These are phyloP conservation scores for Gerris lacustris DNA, from an alignment of 2,888 invertebrate genomes.

Conservation along the genomic window DNA sequence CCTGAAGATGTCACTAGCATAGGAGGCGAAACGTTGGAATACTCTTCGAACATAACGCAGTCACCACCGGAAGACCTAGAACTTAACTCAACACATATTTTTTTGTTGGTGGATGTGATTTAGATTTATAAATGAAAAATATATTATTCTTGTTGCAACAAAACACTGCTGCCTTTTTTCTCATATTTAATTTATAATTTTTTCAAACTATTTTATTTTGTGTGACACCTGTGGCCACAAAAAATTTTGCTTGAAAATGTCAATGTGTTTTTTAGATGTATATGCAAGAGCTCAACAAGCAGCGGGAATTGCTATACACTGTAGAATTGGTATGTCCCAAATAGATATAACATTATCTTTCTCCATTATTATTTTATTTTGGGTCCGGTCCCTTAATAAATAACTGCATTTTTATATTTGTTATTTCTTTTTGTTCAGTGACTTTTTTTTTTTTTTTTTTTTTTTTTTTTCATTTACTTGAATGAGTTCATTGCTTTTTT, in stretches of 20 bases:
- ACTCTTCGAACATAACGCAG: too few species aligned
- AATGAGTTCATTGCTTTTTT: slow-evolving; percentile 16
- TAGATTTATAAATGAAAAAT: too few species aligned
- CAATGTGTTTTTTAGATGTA: slow-evolving; percentile 49
- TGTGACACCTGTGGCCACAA: too few species aligned
- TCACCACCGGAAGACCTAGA: too few species aligned
- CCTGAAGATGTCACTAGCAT: too few species aligned
- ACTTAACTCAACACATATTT: too few species aligned
- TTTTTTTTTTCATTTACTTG: slow-evolving; percentile 16
- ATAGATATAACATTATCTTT: slow-evolving; percentile 14
- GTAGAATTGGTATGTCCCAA: slow-evolving; percentile 60
- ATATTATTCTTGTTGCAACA: not conserved
- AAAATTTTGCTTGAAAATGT: too few species aligned
- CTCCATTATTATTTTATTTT: slow-evolving; percentile 14
- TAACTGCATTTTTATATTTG: too few species aligned
- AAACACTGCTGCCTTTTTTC: slow-evolving; percentile 1
- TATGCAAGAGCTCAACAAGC: slow-evolving; percentile 80
- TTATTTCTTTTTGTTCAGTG: too few species aligned
- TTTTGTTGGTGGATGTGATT: too few species aligned
- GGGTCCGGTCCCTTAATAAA: not conserved
- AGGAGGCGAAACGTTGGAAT: too few species aligned
- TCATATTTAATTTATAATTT: not conserved
- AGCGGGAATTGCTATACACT: slow-evolving; percentile 69
- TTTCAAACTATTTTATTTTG: too few species aligned
- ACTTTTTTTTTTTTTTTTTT: slow-evolving; percentile 15